phyloP scores from a whole-genome alignment of 2,113 vertebrate species.

The Dasyprocta punctata region DNA sequence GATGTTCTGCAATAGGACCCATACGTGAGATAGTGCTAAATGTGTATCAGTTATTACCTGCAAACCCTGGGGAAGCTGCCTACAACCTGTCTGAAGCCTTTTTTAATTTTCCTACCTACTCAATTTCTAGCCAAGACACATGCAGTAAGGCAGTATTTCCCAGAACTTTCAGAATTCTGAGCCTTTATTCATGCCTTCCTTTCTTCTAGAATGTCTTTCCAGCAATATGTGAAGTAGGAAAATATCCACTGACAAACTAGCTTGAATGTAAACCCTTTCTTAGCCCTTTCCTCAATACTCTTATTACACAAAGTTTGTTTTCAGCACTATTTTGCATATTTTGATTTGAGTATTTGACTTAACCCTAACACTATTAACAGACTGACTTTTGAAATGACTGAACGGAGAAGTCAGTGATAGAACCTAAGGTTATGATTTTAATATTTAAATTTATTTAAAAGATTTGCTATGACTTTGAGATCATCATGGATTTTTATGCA shows the following conservation, averaged over 20 bases:
- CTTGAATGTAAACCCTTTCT: neutral
- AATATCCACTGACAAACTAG: neutral
- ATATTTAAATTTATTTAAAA: constrained; percentile 14
- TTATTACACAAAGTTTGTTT: neutral
- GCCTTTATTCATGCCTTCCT: neutral
- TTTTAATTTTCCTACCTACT: neutral
- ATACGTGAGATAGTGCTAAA: neutral
- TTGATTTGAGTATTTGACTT: neutral
- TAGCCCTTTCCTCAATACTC: neutral
- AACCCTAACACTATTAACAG: neutral
- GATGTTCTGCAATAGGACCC: neutral
- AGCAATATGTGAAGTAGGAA: neutral
- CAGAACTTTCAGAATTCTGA: neutral
- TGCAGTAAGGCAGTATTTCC: neutral
- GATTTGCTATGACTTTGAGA: neutral
- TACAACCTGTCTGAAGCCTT: neutral
- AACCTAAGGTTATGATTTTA: neutral
- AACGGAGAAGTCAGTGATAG: neutral
- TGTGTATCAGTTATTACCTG: neutral
- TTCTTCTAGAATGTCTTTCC: neutral
- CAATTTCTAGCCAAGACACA: neutral
- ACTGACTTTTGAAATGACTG: neutral
- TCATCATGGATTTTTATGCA: neutral
- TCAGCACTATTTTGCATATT: neutral
- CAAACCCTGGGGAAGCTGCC: neutral